Percentiles rank a stretch among this genome's conserved stretches.
phyloP scores from a whole-genome alignment of 2,113 vertebrate species.

The Dromiciops gliroides region DNA sequence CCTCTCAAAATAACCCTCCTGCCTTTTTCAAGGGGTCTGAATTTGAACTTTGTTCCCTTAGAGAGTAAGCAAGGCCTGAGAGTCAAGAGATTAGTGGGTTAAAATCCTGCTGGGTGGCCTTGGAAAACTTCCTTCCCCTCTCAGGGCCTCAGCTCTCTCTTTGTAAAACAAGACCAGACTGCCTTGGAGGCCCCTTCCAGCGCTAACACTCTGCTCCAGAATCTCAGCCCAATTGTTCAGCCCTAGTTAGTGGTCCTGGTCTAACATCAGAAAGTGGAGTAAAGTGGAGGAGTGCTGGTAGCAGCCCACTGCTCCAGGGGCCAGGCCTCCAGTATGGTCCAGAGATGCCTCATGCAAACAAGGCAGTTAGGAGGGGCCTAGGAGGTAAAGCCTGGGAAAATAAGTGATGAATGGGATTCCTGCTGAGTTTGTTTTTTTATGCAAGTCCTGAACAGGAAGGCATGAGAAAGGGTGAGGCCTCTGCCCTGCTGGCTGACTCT shows the following conservation, averaged over 20 bases:
- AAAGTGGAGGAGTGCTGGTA: too few species aligned
- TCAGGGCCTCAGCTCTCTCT: not conserved
- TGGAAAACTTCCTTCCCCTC: not conserved
- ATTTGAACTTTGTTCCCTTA: not conserved
- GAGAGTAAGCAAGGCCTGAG: not conserved
- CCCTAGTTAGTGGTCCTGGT: not conserved
- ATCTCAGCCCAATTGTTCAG: not conserved
- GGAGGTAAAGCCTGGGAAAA: not conserved
- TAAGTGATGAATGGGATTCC: not conserved
- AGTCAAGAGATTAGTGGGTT: not conserved
- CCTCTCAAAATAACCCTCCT: not conserved
- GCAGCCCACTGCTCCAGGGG: too few species aligned
- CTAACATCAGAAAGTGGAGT: not conserved
- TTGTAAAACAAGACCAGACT: not conserved
- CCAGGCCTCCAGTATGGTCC: not conserved
- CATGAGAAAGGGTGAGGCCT: not conserved
- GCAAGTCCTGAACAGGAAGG: not conserved
- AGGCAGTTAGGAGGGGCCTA: not conserved
- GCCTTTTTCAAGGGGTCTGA: not conserved
- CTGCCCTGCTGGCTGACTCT: not conserved
- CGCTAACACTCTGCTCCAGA: not conserved
- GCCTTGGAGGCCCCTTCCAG: not conserved
- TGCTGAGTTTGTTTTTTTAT: not conserved
- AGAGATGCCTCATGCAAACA: not conserved
- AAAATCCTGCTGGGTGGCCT: not conserved